Conservation (phyloP, 2,888 invertebrate genomes). For the Cremastinae sp. region DNA sequence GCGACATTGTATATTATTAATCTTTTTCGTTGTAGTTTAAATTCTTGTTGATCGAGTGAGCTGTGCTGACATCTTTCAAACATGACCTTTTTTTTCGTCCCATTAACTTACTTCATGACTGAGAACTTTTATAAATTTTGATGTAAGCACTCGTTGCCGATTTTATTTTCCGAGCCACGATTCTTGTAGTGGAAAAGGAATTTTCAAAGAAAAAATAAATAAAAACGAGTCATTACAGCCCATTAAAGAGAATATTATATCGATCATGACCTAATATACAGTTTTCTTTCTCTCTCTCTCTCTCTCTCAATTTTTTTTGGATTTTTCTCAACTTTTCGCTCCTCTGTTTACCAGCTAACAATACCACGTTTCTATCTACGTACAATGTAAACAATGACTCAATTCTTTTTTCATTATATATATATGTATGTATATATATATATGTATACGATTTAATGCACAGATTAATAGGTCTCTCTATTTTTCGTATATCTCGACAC, state of each 20-base stretch:
- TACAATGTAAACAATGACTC: constrained; percentile 55
- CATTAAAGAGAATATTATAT: constrained; percentile 58
- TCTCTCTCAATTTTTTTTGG: neutral
- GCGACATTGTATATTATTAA: no score
- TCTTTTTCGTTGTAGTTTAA: neutral
- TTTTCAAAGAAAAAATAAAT: constrained; percentile 24
- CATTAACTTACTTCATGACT: no score
- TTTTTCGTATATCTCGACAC: constrained; percentile 43
- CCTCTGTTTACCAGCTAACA: constrained; percentile 48
- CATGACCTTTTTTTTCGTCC: no score
- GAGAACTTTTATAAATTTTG: neutral
- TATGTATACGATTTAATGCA: constrained; percentile 49
- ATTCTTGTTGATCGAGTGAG: neutral
- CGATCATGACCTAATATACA: constrained; percentile 57
- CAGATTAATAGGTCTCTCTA: constrained; percentile 48
- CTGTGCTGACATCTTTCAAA: neutral
- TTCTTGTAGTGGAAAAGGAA: neutral
- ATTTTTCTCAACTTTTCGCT: neutral
- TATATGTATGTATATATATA: constrained; percentile 1
- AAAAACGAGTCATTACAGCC: constrained; percentile 38
- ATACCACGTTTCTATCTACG: constrained; percentile 49
- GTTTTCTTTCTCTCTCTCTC: constrained; percentile 23
- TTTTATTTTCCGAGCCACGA: neutral
- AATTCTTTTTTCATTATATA: constrained; percentile 16
- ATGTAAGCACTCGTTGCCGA: neutral